phyloP scores from a whole-genome alignment of 2,797 vertebrate genomes.

The Catostomus latipinnis region DNA sequence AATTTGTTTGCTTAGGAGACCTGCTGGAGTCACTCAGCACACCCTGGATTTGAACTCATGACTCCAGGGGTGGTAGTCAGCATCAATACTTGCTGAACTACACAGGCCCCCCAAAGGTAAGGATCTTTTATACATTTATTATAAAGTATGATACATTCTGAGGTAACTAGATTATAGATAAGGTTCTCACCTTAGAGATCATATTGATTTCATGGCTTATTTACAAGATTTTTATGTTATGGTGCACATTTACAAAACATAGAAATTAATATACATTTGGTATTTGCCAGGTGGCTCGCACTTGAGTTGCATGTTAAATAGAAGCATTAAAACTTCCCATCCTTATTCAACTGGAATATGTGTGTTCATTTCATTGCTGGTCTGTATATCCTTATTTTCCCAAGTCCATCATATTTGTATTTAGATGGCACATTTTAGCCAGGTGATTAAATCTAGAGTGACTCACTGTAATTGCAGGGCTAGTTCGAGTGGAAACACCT shows the following conservation, averaged over 20 bases:
- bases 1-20: too few species aligned
- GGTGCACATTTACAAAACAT: background rate
- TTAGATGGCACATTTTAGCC: constrained; percentile 3
- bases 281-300: constrained; percentile 9
- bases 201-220: background rate
- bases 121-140: too few species aligned
- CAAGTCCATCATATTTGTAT: background rate
- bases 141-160: too few species aligned
- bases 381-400: background rate
- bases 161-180: too few species aligned
- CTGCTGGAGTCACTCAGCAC: too few species aligned
- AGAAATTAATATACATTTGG: constrained; percentile 13
- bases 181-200: background rate
- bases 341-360: background rate
- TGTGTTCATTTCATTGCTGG: background rate
- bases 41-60: too few species aligned
- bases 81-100: too few species aligned
- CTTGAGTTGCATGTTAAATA: constrained; percentile 37
- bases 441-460: background rate
- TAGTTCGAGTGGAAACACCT: background rate
- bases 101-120: too few species aligned
- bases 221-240: background rate
- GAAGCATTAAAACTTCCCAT: background rate
- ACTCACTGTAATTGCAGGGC: background rate
- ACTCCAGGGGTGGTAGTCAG: too few species aligned